A percentile compares a stretch with the other conserved stretches of the same genome.
Evolutionary conservation across 2,888 invertebrate species (phyloP).

Genomic region (Eustalomyia histrio): DNA sequence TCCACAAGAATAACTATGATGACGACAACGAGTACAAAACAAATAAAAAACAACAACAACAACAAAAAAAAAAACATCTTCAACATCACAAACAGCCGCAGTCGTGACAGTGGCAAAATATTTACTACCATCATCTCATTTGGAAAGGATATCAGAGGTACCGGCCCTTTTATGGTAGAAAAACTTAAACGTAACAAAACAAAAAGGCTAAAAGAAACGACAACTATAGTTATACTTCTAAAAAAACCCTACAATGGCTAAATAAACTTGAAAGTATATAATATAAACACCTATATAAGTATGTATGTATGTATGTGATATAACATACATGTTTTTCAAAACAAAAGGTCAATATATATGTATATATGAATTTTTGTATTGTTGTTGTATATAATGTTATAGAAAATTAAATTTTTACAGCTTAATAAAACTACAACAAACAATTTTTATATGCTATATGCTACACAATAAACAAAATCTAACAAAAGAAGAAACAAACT

Average conservation of each 20-base stretch:
- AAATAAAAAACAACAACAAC: too few species aligned
- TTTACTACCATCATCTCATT: too few species aligned
- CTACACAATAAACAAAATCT: background rate
- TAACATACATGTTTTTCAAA: too few species aligned
- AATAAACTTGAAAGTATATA: background rate
- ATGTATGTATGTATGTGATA: too few species aligned
- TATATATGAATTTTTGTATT: background rate
- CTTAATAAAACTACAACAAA: conserved; percentile 55
- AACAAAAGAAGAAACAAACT: background rate
- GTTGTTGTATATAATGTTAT: conserved; percentile 42
- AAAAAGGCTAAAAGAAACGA: background rate
- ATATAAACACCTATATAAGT: too few species aligned
- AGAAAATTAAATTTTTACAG: conserved; percentile 62
- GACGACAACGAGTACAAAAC: background rate
- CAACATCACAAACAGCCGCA: background rate
- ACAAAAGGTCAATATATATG: too few species aligned
- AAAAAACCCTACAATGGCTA: background rate
- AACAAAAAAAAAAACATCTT: background rate
- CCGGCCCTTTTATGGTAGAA: background rate
- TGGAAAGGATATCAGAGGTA: background rate
- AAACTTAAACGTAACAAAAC: background rate
- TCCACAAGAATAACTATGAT: conserved; percentile 15
- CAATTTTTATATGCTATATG: background rate
- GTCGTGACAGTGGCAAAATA: background rate
- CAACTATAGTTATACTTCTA: too few species aligned